Base-by-base conservation (phyloP, 2,888 invertebrate genomes). In the Eupithecia inturbata region DNA sequence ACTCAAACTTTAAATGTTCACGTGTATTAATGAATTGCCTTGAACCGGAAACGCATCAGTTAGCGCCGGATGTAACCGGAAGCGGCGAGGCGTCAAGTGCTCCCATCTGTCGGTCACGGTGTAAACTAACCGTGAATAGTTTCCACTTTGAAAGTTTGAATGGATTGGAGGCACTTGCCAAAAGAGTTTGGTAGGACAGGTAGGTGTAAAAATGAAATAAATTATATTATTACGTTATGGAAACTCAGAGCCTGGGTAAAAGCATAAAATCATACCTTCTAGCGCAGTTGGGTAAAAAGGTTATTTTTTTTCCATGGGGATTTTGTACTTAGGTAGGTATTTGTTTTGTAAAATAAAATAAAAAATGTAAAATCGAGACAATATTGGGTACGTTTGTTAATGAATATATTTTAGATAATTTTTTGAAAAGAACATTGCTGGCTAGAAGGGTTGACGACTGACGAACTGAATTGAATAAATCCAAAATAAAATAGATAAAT, bases 81-180 rank as follows among this genome's bases (percentile, higher is more conserved):
- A 74, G 75, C 71, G 67, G 26, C 26, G 57, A 74, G 76, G 73
- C 78, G 81, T 77, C 80, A 74, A 74, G 70, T 71, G 45, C 67
- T 74, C 81, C 77, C 79, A 79, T 78, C 80, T 79, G 81, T 83
- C 82, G 68, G 74, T 82, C 83, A 78, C 70, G 68, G 14, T 57
- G 76, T 79, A 80, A 81, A 84, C 81, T 79, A 77, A 75, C 81
- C 78, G 77, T 75, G 78, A 70, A 70, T 68, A 64, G 41, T 74
- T 71, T 66, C 70, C 68, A 33, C 31, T 64, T 67, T 69, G 33
- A 53, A 69, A 60, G 60, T 60, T 60, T 57, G 6, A 39, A 60
- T 69, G 60, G 41, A 26, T 60, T 69, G 36, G 57, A 31, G 45
- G 33, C 68, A 57, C 39, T 66, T 66, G 66, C 66, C 66, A 66